phyloP scores from a whole-genome alignment of 2,797 vertebrate species.

The Enteromius radiatus region DNA sequence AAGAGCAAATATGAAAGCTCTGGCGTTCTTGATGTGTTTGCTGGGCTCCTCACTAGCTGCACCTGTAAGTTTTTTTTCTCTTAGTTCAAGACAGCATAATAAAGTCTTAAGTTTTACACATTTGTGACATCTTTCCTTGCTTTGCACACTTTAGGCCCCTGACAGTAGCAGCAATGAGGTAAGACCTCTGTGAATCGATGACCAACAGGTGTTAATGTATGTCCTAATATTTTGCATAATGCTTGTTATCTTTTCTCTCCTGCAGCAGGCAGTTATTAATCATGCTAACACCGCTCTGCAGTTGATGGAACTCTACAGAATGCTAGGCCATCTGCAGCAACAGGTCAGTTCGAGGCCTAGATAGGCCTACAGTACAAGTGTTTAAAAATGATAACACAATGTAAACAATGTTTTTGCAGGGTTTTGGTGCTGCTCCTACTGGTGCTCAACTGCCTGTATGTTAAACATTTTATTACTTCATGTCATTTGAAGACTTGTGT shows the following conservation, averaged over 20 bases:
- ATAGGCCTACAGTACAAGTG: neutral
- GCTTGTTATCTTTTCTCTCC: slow-evolving; percentile 62
- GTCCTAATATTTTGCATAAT: neutral
- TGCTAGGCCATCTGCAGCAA: slow-evolving; percentile 68
- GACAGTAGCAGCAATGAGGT: slow-evolving; percentile 75
- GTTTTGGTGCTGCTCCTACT: neutral
- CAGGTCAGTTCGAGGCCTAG: slow-evolving; percentile 66
- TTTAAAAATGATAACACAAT: neutral
- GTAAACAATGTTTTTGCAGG: neutral
- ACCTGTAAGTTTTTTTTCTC: slow-evolving; percentile 71
- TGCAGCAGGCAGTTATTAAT: slow-evolving; percentile 64
- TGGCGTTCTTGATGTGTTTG: slow-evolving; percentile 68
- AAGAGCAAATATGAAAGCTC: slow-evolving; percentile 67
- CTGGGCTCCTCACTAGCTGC: slow-evolving; percentile 67
- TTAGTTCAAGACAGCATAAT: slow-evolving; percentile 1
- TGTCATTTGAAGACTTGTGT: neutral
- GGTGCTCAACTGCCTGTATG: slow-evolving; percentile 16
- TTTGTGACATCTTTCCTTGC: neutral
- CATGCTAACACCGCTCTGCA: slow-evolving; percentile 75
- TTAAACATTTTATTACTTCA: neutral
- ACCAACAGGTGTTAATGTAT: neutral
- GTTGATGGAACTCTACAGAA: slow-evolving; percentile 78
- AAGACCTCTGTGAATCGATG: slow-evolving; percentile 36
- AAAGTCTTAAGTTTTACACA: neutral
- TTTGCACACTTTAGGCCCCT: slow-evolving; percentile 63